Evolutionary conservation across 2,797 vertebrate genomes (phyloP).

Genomic region (Pantherophis vulpinus): DNA sequence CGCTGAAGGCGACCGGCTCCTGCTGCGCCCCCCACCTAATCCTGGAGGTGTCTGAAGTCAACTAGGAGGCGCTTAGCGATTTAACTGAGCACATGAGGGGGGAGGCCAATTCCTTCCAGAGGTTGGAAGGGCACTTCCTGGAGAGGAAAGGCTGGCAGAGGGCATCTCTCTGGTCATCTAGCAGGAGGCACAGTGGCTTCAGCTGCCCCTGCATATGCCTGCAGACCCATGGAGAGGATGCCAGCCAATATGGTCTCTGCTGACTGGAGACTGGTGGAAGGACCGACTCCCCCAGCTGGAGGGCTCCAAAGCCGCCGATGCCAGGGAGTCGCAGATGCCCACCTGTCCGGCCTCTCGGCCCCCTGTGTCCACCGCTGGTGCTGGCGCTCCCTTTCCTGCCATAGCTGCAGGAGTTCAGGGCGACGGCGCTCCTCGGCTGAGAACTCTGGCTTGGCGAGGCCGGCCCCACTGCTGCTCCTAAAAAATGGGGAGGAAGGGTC

Average conservation of each 20-base stretch:
- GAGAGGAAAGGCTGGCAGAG: neutral
- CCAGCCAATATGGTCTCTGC: neutral
- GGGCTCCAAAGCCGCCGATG: neutral
- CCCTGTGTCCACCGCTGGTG: constrained; percentile 35
- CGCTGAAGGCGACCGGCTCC: no score
- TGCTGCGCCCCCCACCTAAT: neutral
- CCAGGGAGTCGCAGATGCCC: neutral
- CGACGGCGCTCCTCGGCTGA: constrained; percentile 75
- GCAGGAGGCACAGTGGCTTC: neutral
- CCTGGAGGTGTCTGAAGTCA: neutral
- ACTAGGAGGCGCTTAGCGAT: neutral
- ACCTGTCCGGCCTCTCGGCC: neutral
- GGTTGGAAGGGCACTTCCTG: neutral
- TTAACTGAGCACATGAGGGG: neutral
- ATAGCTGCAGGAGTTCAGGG: constrained; percentile 81
- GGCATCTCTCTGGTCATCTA: neutral
- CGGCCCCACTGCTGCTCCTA: neutral
- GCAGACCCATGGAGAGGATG: neutral
- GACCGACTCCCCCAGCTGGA: neutral
- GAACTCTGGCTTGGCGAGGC: constrained; percentile 12
- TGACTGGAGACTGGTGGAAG: neutral
- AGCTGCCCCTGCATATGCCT: neutral
- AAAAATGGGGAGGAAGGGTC: accelerated
- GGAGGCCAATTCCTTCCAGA: neutral
- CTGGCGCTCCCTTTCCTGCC: constrained; percentile 85